Base-by-base conservation (phyloP, 1,140 invertebrate genomes). In the Sarcophaga bullata region DNA sequence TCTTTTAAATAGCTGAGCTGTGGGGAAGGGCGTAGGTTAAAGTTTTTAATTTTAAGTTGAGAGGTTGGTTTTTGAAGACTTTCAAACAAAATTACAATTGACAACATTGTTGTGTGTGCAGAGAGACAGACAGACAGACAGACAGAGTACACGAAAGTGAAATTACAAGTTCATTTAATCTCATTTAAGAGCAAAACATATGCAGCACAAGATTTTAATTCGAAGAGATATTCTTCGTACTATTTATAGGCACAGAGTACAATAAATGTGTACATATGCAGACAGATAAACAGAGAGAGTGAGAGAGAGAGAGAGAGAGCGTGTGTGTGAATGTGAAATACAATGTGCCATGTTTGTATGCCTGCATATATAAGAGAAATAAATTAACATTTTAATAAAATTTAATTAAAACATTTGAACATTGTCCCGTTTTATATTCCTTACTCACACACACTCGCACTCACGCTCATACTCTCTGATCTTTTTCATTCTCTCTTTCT, bases 391-490 rank as follows among this genome's bases (percentile, higher is more conserved):
- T 78, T 78, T 78, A 78, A 78, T 78, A 78, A 78, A 78, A 78
- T 78, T 78, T 78, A 78, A 78, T 78, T 78, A 78, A 78, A 78
- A 48, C 75, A 78, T 78, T 78, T 78, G 52, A 78, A 78, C 75
- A 78, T n/a, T 52, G 75, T 78, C 49, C 75, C 50, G 50, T 76
- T 78, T 78, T 50, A 50, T n/a, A 48, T 75, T 48, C 73, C 47
- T n/a, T 48, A 75, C 46, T n/a, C 6, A 58, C 54, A 58, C 54
- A 58, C 7, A n/a, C 13, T 15, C 7, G 54, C 3, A 58, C 13
- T 0, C 7, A 58, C 54, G 15, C n/a, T 1, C 13, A 37, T 4
- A 2, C 25, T 1, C 25, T 37, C 25, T 37, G 25, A 37, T 37
- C 25, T 4, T 37, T 37, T 37, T 37, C 25, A 37, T 37, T 37